phyloP scores from a whole-genome alignment of 1,140 invertebrate genomes.

The Drosophila chauvacae region DNA sequence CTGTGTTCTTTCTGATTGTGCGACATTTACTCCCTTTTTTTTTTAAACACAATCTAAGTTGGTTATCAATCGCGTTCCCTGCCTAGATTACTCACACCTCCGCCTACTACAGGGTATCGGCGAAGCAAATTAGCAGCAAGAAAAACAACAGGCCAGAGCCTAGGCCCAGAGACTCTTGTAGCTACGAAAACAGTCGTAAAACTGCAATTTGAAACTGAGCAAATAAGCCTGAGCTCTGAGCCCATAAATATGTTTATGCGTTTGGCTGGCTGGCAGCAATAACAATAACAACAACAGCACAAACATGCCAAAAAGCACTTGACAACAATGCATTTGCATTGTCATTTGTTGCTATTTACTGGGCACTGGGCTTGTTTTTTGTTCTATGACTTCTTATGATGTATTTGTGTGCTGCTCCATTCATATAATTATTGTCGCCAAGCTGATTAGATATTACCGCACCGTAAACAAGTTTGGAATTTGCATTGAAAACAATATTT shows the following conservation, averaged over 20 bases:
- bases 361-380: conserved; percentile 1
- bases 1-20: neutral
- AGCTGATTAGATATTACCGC: conserved; percentile 67
- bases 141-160: conserved; percentile 14
- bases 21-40: neutral
- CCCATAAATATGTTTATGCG: conserved; percentile 61
- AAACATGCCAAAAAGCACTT: conserved; percentile 50
- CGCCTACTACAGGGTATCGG: conserved; percentile 3
- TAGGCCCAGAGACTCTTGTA: neutral
- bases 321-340: conserved; percentile 69
- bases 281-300: conserved; percentile 16
- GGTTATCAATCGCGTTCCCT: neutral
- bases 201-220: conserved; percentile 38
- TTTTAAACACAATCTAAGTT: conserved; percentile 11
- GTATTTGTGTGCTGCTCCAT: conserved; percentile 23
- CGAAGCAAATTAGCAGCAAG: conserved; percentile 27
- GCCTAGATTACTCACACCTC: neutral
- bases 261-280: conserved; percentile 26
- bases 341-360: conserved; percentile 45
- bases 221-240: conserved; percentile 39
- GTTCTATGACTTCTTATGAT: neutral
- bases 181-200: conserved; percentile 57
- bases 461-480: conserved; percentile 58
- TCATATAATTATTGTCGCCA: conserved; percentile 57
- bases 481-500: conserved; percentile 46